Percentiles rank a stretch among this genome's conserved stretches.
Conservation (phyloP, 2,113 vertebrate species). For the Megaptera novaeangliae region DNA sequence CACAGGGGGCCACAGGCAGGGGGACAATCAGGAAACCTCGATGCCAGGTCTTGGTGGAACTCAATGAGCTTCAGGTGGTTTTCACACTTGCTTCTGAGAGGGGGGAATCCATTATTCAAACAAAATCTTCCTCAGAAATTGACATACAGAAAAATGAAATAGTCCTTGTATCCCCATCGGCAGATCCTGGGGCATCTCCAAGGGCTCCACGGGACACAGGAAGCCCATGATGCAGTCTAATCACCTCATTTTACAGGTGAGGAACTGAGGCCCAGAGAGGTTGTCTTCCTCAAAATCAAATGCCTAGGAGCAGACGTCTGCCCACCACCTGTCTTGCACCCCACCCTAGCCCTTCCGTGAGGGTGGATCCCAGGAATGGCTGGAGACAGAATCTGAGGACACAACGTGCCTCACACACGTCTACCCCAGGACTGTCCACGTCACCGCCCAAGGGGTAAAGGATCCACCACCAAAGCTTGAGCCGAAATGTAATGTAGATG, state of each 20-base stretch:
- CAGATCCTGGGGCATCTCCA: background rate
- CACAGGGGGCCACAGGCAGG: background rate
- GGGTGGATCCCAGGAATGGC: background rate
- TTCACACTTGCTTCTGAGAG: background rate
- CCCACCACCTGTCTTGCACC: background rate
- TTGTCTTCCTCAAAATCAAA: background rate
- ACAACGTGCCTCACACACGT: background rate
- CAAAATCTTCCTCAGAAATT: background rate
- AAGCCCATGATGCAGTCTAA: background rate
- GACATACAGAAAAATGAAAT: background rate
- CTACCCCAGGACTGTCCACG: background rate
- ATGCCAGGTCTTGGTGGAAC: background rate
- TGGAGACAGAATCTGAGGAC: background rate
- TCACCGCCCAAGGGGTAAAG: no score
- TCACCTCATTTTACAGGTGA: background rate
- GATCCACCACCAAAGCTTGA: background rate
- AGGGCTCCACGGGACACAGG: background rate
- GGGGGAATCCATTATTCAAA: background rate
- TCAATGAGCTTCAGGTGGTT: background rate
- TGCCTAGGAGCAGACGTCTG: background rate
- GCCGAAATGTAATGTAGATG: background rate
- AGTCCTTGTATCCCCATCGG: no score
- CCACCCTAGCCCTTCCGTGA: background rate
- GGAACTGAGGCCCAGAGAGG: background rate
- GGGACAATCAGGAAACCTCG: background rate